phyloP scores from a whole-genome alignment of 2,888 invertebrate species.

The Spicauda simplicius region DNA sequence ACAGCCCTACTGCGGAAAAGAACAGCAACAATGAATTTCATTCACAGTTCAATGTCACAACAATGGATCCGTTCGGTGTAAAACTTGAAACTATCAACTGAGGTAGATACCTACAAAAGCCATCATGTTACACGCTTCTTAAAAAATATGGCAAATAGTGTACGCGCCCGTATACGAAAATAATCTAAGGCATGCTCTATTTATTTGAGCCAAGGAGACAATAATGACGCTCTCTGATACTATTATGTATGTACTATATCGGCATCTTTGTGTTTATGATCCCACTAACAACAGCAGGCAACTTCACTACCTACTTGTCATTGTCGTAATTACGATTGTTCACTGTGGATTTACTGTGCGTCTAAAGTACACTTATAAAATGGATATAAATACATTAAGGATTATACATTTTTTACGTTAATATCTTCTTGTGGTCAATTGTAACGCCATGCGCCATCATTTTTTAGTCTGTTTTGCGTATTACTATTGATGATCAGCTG shows the following conservation, averaged over 20 bases:
- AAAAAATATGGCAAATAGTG: slow-evolving; percentile 1
- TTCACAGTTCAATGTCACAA: slow-evolving; percentile 66
- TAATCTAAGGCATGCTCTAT: slow-evolving; percentile 10
- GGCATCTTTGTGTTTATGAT: slow-evolving; percentile 30
- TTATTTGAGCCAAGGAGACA: slow-evolving; percentile 22
- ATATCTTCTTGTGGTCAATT: slow-evolving; percentile 16
- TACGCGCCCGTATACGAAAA: slow-evolving; percentile 2
- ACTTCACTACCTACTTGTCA: slow-evolving; percentile 38
- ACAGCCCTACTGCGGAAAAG: slow-evolving; percentile 43
- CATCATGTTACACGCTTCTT: slow-evolving; percentile 10
- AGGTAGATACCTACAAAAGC: background rate
- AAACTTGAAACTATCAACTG: slow-evolving; percentile 10
- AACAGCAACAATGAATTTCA: slow-evolving; percentile 55
- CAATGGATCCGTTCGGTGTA: slow-evolving; percentile 54
- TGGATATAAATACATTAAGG: background rate
- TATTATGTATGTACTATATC: slow-evolving; percentile 11
- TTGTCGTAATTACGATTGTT: slow-evolving; percentile 31
- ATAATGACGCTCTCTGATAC: slow-evolving; percentile 20
- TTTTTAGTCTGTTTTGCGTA: slow-evolving; percentile 33
- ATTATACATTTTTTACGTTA: slow-evolving; percentile 1
- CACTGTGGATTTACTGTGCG: background rate
- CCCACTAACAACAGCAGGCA: slow-evolving; percentile 32
- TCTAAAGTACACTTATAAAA: background rate
- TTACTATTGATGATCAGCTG: background rate
- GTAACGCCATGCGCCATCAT: slow-evolving; percentile 64